Evolutionary conservation across 2,888 invertebrate species (phyloP).

Genomic region (Peribatodes rhomboidaria): DNA sequence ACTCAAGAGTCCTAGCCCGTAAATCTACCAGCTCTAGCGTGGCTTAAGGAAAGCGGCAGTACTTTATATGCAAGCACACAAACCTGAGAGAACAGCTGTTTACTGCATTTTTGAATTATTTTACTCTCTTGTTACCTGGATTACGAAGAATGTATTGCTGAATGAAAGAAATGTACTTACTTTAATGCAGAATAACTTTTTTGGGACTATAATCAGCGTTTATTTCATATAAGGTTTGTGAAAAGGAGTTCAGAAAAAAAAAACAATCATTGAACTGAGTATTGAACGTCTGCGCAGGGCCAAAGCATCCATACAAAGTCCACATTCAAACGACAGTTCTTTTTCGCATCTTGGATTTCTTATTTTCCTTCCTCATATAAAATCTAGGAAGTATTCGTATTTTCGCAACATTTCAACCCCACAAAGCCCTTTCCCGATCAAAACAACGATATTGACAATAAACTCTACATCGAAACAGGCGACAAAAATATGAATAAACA

Average conservation of each 20-base stretch:
- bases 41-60: conserved; percentile 46
- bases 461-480: conserved; percentile 54
- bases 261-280: too few relatives aligned
- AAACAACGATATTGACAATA: conserved; percentile 64
- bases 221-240: too few relatives aligned
- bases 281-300: too few relatives aligned
- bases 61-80: conserved; percentile 53
- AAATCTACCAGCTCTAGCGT: conserved; percentile 57
- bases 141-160: not conserved
- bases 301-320: too few relatives aligned
- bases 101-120: conserved; percentile 28
- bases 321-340: too few relatives aligned
- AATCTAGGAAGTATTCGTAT: conserved; percentile 1
- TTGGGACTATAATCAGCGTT: too few relatives aligned
- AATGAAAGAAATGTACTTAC: not conserved
- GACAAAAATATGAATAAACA: conserved; percentile 54
- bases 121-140: conserved; percentile 42
- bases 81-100: conserved; percentile 34
- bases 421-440: conserved; percentile 42
- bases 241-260: too few relatives aligned
- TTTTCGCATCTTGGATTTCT: not conserved
- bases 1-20: conserved; percentile 49
- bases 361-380: conserved; percentile 7
- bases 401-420: conserved; percentile 4
- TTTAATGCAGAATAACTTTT: too few relatives aligned